Evolutionary conservation across 1,140 invertebrate genomes (phyloP).

Genomic region (Drosophila cardini): DNA sequence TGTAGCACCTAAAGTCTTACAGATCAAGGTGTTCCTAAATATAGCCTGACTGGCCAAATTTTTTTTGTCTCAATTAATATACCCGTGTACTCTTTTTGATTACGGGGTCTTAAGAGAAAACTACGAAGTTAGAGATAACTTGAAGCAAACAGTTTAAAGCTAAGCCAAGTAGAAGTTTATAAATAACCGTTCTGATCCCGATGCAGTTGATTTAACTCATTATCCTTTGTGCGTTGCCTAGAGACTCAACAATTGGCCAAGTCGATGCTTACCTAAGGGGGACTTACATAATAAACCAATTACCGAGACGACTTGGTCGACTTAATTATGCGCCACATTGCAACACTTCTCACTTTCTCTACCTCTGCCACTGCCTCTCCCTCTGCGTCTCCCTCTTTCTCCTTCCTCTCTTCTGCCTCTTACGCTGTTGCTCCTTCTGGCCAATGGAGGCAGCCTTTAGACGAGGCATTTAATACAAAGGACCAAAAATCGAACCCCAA

Average conservation of each 20-base stretch:
- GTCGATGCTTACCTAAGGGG: constrained; percentile 50
- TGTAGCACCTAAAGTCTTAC: no score
- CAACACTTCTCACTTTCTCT: constrained; percentile 23
- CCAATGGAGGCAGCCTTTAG: constrained; percentile 4
- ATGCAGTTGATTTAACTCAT: constrained; percentile 24
- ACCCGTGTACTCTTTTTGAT: no score
- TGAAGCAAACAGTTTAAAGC: not conserved
- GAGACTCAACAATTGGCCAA: constrained; percentile 44
- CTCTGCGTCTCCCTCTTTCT: not conserved
- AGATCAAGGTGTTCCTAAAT: no score
- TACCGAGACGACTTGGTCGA: constrained; percentile 53
- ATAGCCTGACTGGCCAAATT: no score
- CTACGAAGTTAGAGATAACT: no score
- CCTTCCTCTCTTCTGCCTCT: not conserved
- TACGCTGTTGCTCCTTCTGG: not conserved
- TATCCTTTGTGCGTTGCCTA: constrained; percentile 16
- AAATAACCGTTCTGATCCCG: not conserved
- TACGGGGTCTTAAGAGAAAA: no score
- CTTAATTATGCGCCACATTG: constrained; percentile 68
- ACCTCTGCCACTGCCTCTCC: no score
- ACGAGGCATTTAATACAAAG: constrained; percentile 56
- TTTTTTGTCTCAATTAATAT: no score
- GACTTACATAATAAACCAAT: constrained; percentile 76
- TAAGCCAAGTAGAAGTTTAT: not conserved
- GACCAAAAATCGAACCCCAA: constrained; percentile 52